Evolutionary conservation across 2,888 invertebrate genomes (phyloP).

Genomic region (Nasonovia ribisnigri): DNA sequence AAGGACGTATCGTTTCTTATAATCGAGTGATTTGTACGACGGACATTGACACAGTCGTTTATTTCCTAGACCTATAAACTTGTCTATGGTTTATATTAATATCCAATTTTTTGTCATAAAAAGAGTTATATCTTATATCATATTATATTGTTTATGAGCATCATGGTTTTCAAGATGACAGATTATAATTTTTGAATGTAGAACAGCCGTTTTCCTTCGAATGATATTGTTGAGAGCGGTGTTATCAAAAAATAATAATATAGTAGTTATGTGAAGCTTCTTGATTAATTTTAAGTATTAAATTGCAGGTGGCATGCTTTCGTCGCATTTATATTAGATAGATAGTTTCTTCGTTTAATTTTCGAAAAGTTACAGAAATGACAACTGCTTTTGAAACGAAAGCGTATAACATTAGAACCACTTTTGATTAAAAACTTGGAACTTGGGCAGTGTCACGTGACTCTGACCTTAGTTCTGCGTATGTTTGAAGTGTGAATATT

Average conservation of each 20-base stretch:
- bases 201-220: too few relatives aligned
- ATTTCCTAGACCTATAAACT: not conserved
- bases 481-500: not conserved
- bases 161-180: not conserved
- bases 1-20: not conserved
- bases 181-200: not conserved
- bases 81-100: not conserved
- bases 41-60: not conserved
- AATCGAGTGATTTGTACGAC: not conserved
- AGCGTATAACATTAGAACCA: not conserved
- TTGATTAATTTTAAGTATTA: not conserved
- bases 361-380: not conserved
- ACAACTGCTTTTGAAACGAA: not conserved
- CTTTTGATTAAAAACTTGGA: constrained; percentile 1
- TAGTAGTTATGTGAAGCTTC: not conserved
- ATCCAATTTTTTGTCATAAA: not conserved
- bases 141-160: not conserved
- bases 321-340: not conserved
- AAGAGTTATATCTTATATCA: not conserved
- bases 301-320: not conserved
- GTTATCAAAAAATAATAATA: not conserved
- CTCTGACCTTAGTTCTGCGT: not conserved
- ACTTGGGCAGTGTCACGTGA: not conserved
- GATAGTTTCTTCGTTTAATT: not conserved
- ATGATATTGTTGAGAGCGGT: not conserved